phyloP scores from a whole-genome alignment of 1,140 invertebrate genomes.

The Psilanteris sp. region DNA sequence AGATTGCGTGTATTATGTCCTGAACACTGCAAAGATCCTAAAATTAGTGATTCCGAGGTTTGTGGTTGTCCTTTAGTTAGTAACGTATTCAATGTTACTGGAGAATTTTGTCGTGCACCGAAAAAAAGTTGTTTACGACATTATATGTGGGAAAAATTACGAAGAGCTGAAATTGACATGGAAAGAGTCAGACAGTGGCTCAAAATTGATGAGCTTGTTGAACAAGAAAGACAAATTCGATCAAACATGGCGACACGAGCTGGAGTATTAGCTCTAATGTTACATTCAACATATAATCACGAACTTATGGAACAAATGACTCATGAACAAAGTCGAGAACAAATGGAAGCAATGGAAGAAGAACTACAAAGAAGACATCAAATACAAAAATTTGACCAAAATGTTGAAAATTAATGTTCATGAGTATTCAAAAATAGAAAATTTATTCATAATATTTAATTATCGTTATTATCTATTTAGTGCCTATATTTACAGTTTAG shows the following conservation, averaged over 20 bases:
- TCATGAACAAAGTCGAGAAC: constrained; percentile 76
- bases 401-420: constrained; percentile 32
- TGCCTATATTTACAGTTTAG: too few species aligned
- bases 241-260: constrained; percentile 92
- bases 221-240: constrained; percentile 94
- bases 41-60: constrained; percentile 90
- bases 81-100: constrained; percentile 89
- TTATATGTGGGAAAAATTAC: constrained; percentile 96
- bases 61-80: constrained; percentile 95
- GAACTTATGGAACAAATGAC: constrained; percentile 89
- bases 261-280: constrained; percentile 93
- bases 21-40: constrained; percentile 98
- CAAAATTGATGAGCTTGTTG: constrained; percentile 96
- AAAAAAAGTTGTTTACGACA: constrained; percentile 96
- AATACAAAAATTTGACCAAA: constrained; percentile 65
- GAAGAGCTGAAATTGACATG: constrained; percentile 92
- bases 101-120: constrained; percentile 90
- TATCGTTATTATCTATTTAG: too few species aligned
- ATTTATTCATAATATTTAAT: too few species aligned
- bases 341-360: constrained; percentile 77
- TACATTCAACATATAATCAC: constrained; percentile 95
- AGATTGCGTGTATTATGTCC: constrained; percentile 96
- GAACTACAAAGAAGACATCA: constrained; percentile 74
- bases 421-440: not conserved
- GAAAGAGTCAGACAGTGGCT: constrained; percentile 92